Percentiles rank a stretch among this genome's conserved stretches.
Evolutionary conservation across 1,140 invertebrate genomes (phyloP).

Genomic region (Dendrolimus punctatus): DNA sequence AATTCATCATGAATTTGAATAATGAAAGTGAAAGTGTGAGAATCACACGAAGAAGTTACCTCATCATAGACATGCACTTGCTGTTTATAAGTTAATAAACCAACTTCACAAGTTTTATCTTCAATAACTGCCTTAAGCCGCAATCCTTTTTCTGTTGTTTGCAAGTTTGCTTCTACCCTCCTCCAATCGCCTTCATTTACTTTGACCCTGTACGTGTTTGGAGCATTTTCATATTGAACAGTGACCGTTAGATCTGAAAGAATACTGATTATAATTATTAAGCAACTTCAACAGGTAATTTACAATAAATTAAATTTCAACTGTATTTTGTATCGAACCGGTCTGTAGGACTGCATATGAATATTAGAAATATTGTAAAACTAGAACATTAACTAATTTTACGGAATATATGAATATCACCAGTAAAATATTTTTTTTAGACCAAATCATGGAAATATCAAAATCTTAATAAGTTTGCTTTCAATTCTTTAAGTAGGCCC

Average conservation of each 20-base stretch:
- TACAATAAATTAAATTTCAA: too few relatives aligned
- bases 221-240: conserved; percentile 31
- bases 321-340: too few relatives aligned
- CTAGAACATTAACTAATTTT: too few relatives aligned
- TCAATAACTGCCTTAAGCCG: conserved; percentile 35
- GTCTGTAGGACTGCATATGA: too few relatives aligned
- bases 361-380: too few relatives aligned
- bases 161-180: conserved; percentile 32
- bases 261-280: not conserved
- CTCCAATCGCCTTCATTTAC: conserved; percentile 43
- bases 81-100: conserved; percentile 38
- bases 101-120: conserved; percentile 42
- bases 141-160: conserved; percentile 22
- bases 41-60: conserved; percentile 19
- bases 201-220: conserved; percentile 40
- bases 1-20: not conserved
- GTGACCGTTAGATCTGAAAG: conserved; percentile 48
- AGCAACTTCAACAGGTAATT: too few relatives aligned
- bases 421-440: too few relatives aligned
- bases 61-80: conserved; percentile 59
- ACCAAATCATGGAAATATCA: too few relatives aligned
- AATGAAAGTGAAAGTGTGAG: too few relatives aligned
- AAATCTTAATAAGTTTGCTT: too few relatives aligned
- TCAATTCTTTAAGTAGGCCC: too few relatives aligned
- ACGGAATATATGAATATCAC: too few relatives aligned